Base-by-base conservation (phyloP, 1,140 invertebrate genomes). In the Aphaenogaster rudis region DNA sequence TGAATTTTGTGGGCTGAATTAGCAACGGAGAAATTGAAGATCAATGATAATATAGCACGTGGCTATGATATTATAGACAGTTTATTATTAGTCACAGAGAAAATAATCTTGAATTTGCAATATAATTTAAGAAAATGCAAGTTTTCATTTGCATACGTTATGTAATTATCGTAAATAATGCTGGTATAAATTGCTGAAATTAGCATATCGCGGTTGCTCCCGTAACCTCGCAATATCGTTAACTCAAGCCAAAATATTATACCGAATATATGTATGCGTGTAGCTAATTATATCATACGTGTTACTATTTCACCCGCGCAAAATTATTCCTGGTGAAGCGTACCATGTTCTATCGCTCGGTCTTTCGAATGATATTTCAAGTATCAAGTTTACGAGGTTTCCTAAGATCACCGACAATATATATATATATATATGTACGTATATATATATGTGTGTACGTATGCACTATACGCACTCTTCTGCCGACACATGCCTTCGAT, bases 301-400 rank as follows among this genome's bases (percentile, higher is more conserved):
- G 67, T 72, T 74, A 54, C 54, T 81, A 36, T 81, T 81, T 28
- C 36, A 45, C n/a, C n/a, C 57, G 54, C 21, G 69, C 54, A 59
- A 74, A 84, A 84, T 76, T 82, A 42, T 69, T 69, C 21, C 48
- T 17, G 33, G 61, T 64, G 78, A 81, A 69, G 63, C 78, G 63
- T 69, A 50, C 36, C 52, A 69, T 59, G 67, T 82, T 82, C 52
- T 82, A 61, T 82, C 79, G 79, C 52, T 45, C 21, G 21, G 7
- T 54, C 28, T 84, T 13, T 48, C 69, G 54, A 50, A 84, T 76
- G 54, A 84, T 84, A 76, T 63, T 63, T 57, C 66, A 50, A 84
- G 69, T 76, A 84, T 50, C 69, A 84, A 84, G 69, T 76, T 84
- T 84, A 84, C 69, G 69, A 84, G 80, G 80, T 84, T 84, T 63